Conservation (phyloP, 2,888 invertebrate species). For the Monochamus alternatus region DNA sequence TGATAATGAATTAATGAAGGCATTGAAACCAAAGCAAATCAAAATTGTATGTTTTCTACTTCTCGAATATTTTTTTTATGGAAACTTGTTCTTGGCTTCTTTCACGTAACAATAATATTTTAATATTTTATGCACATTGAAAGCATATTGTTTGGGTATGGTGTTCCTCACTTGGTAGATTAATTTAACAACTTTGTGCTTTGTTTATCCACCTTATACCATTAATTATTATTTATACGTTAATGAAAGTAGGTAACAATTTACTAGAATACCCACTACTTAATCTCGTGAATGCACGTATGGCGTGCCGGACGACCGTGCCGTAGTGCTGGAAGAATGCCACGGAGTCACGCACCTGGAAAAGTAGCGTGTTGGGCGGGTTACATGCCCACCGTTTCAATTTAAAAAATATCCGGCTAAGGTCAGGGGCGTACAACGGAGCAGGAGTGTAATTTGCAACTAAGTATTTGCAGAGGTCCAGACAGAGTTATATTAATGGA, state of each 20-base stretch:
- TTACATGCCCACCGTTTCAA: slow-evolving; percentile 46
- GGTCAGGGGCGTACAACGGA: slow-evolving; percentile 3
- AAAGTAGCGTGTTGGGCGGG: slow-evolving; percentile 47
- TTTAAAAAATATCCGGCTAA: slow-evolving; percentile 43
- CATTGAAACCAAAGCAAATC: no score
- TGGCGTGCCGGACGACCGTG: slow-evolving; percentile 42
- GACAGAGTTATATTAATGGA: no score
- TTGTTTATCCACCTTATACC: not conserved
- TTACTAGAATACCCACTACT: not conserved
- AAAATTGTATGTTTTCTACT: no score
- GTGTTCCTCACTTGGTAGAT: no score
- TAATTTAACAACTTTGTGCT: not conserved
- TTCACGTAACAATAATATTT: no score
- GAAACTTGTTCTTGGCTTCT: no score
- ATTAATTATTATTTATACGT: not conserved
- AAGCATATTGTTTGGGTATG: no score
- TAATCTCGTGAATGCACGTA: slow-evolving; percentile 3
- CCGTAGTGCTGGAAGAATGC: slow-evolving; percentile 46
- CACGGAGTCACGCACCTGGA: slow-evolving; percentile 51
- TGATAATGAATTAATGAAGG: no score
- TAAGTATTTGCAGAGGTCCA: not conserved
- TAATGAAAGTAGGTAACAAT: slow-evolving; percentile 12
- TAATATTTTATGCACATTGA: no score
- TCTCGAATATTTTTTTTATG: no score
- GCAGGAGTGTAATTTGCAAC: not conserved